Percentiles rank a stretch among this genome's conserved stretches.
These are phyloP conservation scores for Agrenia bidenticulata DNA, from an alignment of 2,888 invertebrate genomes.

Conservation along the genomic window DNA sequence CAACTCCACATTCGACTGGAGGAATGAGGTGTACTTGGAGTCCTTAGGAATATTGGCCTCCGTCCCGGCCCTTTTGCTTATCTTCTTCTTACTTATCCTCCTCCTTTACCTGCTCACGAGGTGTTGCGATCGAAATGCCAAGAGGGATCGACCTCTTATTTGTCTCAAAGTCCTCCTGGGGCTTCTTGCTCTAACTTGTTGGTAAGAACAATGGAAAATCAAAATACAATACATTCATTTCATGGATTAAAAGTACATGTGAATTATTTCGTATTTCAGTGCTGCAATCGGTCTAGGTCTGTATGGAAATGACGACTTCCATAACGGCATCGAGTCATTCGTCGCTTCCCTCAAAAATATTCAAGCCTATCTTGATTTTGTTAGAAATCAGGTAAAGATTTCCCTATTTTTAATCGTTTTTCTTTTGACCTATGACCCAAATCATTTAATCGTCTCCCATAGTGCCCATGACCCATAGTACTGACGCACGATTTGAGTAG, in stretches of 20 bases:
- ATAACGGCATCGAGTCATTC: conserved; percentile 82
- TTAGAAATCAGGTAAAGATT: conserved; percentile 72
- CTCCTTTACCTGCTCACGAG: conserved; percentile 89
- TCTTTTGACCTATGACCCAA: too few species aligned
- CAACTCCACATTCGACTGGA: conserved; percentile 87
- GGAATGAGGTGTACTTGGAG: conserved; percentile 88
- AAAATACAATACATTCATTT: neutral
- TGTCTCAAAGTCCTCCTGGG: conserved; percentile 66
- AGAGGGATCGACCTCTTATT: conserved; percentile 82
- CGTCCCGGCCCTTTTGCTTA: conserved; percentile 89
- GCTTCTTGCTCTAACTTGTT: conserved; percentile 74
- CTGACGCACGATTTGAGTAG: too few species aligned
- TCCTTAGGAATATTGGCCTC: conserved; percentile 90
- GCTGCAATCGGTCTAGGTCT: conserved; percentile 86
- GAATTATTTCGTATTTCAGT: conserved; percentile 54
- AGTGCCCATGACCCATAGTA: too few species aligned
- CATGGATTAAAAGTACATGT: conserved; percentile 6
- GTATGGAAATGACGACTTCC: conserved; percentile 92
- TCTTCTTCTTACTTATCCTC: conserved; percentile 82
- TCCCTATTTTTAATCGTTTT: too few species aligned
- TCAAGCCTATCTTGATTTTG: conserved; percentile 74
- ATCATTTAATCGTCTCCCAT: too few species aligned
- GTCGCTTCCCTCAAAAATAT: conserved; percentile 78
- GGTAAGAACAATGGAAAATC: conserved; percentile 57
- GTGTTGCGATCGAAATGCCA: conserved; percentile 91